These are phyloP conservation scores for Laspeyria flexula DNA, from an alignment of 2,888 invertebrate genomes.

Conservation along the genomic window DNA sequence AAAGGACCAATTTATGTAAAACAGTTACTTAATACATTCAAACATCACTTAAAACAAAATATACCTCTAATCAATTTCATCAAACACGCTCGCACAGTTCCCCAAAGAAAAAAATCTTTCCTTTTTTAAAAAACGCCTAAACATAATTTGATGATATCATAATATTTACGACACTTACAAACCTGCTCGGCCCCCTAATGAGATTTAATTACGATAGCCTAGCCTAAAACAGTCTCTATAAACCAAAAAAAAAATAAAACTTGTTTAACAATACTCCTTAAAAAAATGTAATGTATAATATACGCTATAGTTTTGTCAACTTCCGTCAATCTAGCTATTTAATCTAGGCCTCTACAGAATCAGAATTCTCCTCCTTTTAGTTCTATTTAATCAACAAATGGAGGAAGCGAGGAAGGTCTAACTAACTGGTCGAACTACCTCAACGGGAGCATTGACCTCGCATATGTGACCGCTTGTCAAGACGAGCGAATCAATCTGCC, in stretches of 20 bases:
- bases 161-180: background rate
- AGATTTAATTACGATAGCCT: slow-evolving; percentile 23
- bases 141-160: background rate
- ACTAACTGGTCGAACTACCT: slow-evolving; percentile 29
- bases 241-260: slow-evolving; percentile 1
- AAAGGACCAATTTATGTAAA: too few relatives aligned
- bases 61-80: too few relatives aligned
- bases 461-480: slow-evolving; percentile 50
- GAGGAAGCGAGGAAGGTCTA: slow-evolving; percentile 19
- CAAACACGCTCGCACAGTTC: too few relatives aligned
- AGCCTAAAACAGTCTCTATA: slow-evolving; percentile 4
- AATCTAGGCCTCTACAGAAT: background rate
- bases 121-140: background rate
- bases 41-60: too few relatives aligned
- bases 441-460: slow-evolving; percentile 50
- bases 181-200: slow-evolving; percentile 20
- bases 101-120: too few relatives aligned
- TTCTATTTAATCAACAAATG: background rate
- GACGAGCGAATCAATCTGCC: slow-evolving; percentile 45
- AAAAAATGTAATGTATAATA: slow-evolving; percentile 9
- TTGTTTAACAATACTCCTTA: too few relatives aligned
- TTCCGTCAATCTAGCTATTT: slow-evolving; percentile 33
- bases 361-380: background rate
- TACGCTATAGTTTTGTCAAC: slow-evolving; percentile 36
- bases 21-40: too few relatives aligned